Base-by-base conservation (phyloP, 2,113 vertebrate species). In the Vulpes lagopus region DNA sequence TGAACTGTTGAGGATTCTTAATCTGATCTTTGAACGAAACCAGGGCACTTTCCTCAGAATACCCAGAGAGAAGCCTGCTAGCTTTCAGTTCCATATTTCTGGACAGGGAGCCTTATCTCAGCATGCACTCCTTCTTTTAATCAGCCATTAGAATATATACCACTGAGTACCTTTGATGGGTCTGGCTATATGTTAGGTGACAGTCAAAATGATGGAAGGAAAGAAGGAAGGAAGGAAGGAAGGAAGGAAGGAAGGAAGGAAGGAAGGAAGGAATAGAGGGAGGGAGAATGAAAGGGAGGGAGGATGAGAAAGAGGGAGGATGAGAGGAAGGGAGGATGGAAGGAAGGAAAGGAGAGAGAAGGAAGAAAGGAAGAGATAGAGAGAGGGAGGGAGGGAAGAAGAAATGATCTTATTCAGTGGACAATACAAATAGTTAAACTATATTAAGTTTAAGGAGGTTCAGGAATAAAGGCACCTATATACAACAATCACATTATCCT, bases 331-430 rank as follows among this genome's bases (percentile, higher is more conserved):
- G 43, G 49, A 30, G 30, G 27, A 5, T 4, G 9, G 27, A 74
- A 6, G 12, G 4, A 1, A 2, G 69, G 22, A 8, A 74, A 6
- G 12, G 4, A 1, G 3, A 80, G 16, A 8, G 20, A 78, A 0
- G 4, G 6, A 71, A 55, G 59, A 55, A 71, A 59, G 19, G 57
- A 71, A 19, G 80, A 60, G 35, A 43, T 15, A 27, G 64, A 7
- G 14, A 32, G 12, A 38, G 7, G 4, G 1, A 81, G 23, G 5
- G 16, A 69, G 1, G 4, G 6, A 73, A 57, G 60, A 67, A 79
- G 74, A 71, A 53, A 10, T 22, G 12, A n/a, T 35, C 64, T 27
- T 53, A 6, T 35, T 23, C 22, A 93, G 76, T 53, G n/a, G 51
- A n/a, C 81, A 53, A 62, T 11, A 64, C 20, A 87, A 93, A 69